Percentiles rank a stretch among this genome's conserved stretches.
Conservation (phyloP, 2,797 vertebrate genomes). For the Micromesistius poutassou region DNA sequence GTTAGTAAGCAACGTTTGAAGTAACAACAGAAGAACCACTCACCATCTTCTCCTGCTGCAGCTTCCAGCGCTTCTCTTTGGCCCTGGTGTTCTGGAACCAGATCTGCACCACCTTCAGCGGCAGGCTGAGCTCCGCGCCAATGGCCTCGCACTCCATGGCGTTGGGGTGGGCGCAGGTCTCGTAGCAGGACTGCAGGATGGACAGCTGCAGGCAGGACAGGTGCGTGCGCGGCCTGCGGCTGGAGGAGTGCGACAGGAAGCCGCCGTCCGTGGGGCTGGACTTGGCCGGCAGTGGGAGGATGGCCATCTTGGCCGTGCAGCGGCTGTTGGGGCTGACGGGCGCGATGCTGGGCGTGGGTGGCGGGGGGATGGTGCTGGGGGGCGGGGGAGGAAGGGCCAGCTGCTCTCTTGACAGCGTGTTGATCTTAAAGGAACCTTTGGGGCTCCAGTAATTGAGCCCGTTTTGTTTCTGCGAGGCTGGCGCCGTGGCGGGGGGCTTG, state of each 20-base stretch:
- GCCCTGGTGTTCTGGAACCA: slow-evolving; percentile 96
- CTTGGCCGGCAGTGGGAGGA: slow-evolving; percentile 49
- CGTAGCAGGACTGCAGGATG: slow-evolving; percentile 90
- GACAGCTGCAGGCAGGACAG: slow-evolving; percentile 88
- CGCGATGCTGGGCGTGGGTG: slow-evolving; percentile 71
- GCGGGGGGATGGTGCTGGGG: slow-evolving; percentile 67
- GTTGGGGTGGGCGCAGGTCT: slow-evolving; percentile 89
- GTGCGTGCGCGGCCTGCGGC: slow-evolving; percentile 87
- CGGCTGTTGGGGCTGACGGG: slow-evolving; percentile 68
- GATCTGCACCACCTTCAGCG: slow-evolving; percentile 91
- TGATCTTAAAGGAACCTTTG: slow-evolving; percentile 78
- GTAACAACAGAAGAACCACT: slow-evolving; percentile 8
- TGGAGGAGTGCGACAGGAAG: slow-evolving; percentile 75
- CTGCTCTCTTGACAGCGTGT: slow-evolving; percentile 81
- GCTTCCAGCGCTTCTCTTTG: slow-evolving; percentile 88
- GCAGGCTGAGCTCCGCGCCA: slow-evolving; percentile 84
- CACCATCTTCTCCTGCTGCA: slow-evolving; percentile 81
- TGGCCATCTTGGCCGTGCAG: slow-evolving; percentile 55
- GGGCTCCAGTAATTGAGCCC: slow-evolving; percentile 76
- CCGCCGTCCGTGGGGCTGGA: slow-evolving; percentile 68
- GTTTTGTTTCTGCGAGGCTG: slow-evolving; percentile 72
- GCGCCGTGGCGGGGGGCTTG: slow-evolving; percentile 51
- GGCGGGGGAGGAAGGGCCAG: slow-evolving; percentile 77
- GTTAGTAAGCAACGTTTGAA: too few relatives aligned
- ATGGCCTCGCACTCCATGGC: slow-evolving; percentile 88